These are phyloP conservation scores for Hozukius guyotensis DNA, from an alignment of 2,797 vertebrate genomes.

Conservation along the genomic window DNA sequence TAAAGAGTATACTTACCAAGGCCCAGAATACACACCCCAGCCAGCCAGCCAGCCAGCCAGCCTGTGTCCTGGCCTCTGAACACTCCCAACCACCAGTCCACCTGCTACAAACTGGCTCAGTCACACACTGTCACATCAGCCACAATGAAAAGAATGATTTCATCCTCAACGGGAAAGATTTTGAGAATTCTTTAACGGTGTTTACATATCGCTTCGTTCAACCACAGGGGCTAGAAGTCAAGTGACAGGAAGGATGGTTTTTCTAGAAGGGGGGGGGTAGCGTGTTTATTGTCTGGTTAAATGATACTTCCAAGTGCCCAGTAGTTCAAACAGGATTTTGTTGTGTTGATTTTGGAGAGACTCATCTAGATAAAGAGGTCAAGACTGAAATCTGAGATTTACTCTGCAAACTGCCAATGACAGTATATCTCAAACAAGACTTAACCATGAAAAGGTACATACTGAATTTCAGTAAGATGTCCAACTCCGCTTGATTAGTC, in stretches of 20 bases:
- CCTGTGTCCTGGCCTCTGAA: slow-evolving; percentile 65
- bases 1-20: slow-evolving; percentile 84
- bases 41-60: slow-evolving; percentile 58
- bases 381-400: not conserved
- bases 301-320: not conserved
- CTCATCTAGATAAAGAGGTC: not conserved
- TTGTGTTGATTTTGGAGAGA: not conserved
- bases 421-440: too few relatives aligned
- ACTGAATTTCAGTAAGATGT: not conserved
- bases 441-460: too few relatives aligned
- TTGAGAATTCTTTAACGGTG: not conserved
- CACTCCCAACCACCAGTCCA: slow-evolving; percentile 72
- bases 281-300: not conserved
- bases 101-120: slow-evolving; percentile 68
- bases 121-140: slow-evolving; percentile 53
- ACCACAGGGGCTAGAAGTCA: slow-evolving; percentile 3
- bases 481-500: not conserved
- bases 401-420: not conserved
- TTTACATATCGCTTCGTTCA: not conserved
- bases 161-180: slow-evolving; percentile 12
- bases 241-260: not conserved
- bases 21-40: slow-evolving; percentile 78
- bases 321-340: not conserved
- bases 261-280: not conserved
- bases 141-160: slow-evolving; percentile 10